Percentiles rank a stretch among this genome's conserved stretches.
Evolutionary conservation across 2,113 vertebrate species (phyloP).

Genomic region (Sphyrna mokarran): DNA sequence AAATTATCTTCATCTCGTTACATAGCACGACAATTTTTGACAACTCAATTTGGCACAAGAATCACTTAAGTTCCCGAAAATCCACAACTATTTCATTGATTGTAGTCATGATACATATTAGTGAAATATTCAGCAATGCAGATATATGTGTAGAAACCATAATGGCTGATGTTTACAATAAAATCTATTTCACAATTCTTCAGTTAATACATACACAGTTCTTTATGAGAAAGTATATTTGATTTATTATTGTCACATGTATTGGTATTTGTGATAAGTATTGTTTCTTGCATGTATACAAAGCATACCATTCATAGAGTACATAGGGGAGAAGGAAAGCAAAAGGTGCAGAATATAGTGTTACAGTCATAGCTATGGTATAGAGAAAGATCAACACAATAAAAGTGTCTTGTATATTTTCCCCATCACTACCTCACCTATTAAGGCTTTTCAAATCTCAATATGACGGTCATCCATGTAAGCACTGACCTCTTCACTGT

Average conservation of each 20-base stretch:
- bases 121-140: background rate
- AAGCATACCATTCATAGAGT: too few species aligned
- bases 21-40: background rate
- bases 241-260: too few species aligned
- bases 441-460: background rate
- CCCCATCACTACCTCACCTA: background rate
- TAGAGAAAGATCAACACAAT: too few species aligned
- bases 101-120: background rate
- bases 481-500: background rate
- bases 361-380: too few species aligned
- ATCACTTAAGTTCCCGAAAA: background rate
- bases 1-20: background rate
- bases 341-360: too few species aligned
- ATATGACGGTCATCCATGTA: background rate
- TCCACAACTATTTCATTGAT: background rate
- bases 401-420: background rate
- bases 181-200: background rate
- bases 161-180: background rate
- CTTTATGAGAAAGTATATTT: background rate
- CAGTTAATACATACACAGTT: background rate
- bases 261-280: too few species aligned
- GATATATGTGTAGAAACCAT: background rate
- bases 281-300: too few species aligned
- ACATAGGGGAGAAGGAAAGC: too few species aligned
- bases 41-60: background rate